Conservation (phyloP, 1,140 invertebrate genomes). For the Notospermus geniculatus region DNA sequence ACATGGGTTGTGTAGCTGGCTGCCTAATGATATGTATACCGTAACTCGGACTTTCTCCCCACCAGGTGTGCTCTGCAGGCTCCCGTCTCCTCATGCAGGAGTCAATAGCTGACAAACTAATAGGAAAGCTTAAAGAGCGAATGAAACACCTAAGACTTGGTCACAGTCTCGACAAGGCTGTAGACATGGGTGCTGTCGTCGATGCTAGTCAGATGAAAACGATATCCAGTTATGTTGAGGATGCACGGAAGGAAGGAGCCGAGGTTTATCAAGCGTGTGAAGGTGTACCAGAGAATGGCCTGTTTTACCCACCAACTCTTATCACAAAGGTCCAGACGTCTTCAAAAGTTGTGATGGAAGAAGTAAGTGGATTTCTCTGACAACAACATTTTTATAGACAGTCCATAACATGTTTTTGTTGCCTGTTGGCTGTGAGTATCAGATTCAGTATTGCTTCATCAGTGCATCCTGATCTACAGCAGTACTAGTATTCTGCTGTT, state of each 20-base stretch:
- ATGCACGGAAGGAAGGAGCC: constrained; percentile 54
- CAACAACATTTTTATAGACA: no score
- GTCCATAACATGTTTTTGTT: no score
- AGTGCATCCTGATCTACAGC: no score
- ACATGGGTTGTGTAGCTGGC: no score
- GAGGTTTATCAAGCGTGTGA: constrained; percentile 46
- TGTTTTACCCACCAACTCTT: constrained; percentile 54
- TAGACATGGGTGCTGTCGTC: constrained; percentile 55
- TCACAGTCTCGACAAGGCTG: constrained; percentile 56
- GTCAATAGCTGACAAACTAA: constrained; percentile 57
- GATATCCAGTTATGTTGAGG: constrained; percentile 50
- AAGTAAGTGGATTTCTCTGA: constrained; percentile 34
- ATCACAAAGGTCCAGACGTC: constrained; percentile 56
- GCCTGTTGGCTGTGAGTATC: no score
- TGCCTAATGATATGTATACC: no score
- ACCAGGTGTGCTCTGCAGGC: constrained; percentile 60
- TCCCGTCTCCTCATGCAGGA: constrained; percentile 62
- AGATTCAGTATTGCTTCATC: no score
- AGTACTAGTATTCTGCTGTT: no score
- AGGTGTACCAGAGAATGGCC: constrained; percentile 34
- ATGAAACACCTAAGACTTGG: constrained; percentile 55
- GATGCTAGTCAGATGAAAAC: constrained; percentile 43
- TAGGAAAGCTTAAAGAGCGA: constrained; percentile 57
- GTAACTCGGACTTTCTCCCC: no score
- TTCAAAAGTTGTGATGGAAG: constrained; percentile 53